Conservation (phyloP, 2,888 invertebrate genomes). For the Machimus rusticus region DNA sequence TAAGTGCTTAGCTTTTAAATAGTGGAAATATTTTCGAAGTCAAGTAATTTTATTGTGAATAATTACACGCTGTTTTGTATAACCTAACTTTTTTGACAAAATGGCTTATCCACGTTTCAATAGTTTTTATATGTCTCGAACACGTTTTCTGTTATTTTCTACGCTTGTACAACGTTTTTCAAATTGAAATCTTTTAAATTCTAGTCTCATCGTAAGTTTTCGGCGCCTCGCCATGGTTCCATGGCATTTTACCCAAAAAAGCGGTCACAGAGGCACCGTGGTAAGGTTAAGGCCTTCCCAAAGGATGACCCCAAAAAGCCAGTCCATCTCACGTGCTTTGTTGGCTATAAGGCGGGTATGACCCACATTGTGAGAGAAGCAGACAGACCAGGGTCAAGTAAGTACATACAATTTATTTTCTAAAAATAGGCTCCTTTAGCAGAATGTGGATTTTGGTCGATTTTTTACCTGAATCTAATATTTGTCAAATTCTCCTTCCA, state of each 20-base stretch:
- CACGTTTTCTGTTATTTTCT: background rate
- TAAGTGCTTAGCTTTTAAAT: background rate
- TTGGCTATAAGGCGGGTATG: conserved; percentile 99
- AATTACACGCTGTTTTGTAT: background rate
- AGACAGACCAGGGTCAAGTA: conserved; percentile 97
- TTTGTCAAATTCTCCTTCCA: background rate
- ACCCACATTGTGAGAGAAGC: conserved; percentile 99
- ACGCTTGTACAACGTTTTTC: background rate
- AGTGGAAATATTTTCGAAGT: background rate
- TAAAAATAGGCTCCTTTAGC: background rate
- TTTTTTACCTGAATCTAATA: background rate
- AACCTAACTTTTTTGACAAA: background rate
- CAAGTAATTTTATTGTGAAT: background rate
- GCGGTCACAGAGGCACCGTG: conserved; percentile 93
- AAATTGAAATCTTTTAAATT: conserved; percentile 54
- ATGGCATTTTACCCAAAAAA: conserved; percentile 99
- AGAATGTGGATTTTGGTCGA: background rate
- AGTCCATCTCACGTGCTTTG: conserved; percentile 96
- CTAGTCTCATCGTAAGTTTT: conserved; percentile 99
- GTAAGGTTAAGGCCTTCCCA: conserved; percentile 99
- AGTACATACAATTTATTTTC: conserved; percentile 66
- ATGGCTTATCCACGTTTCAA: background rate
- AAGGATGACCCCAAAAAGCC: conserved; percentile 97
- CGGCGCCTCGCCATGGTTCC: conserved; percentile 99
- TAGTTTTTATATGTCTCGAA: background rate